These are phyloP conservation scores for Eospalax fontanierii DNA, from an alignment of 2,797 vertebrate species.

Conservation along the genomic window DNA sequence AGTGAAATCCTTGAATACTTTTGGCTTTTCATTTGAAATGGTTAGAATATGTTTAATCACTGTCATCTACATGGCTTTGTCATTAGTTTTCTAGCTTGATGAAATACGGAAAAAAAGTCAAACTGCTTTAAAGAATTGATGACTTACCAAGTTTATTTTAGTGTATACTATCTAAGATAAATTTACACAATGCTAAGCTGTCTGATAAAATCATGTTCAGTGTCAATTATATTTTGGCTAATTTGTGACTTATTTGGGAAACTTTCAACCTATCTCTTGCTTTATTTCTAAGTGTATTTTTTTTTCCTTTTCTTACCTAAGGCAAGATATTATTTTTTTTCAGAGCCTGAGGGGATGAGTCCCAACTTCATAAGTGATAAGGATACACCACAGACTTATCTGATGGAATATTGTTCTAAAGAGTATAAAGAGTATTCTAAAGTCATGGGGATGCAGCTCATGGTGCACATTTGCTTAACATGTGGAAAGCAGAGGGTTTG, in stretches of 20 bases:
- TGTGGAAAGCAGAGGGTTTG: not conserved
- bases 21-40: constrained; percentile 10
- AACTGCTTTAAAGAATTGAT: not conserved
- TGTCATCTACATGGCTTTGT: not conserved
- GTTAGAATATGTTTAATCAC: constrained; percentile 33
- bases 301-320: not conserved
- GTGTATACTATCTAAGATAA: not conserved
- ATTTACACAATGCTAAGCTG: not conserved
- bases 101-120: not conserved
- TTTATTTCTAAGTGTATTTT: not conserved
- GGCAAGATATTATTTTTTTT: not conserved
- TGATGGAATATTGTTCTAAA: not conserved
- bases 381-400: not conserved
- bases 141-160: not conserved
- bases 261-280: not conserved
- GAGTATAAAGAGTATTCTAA: not conserved
- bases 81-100: not conserved
- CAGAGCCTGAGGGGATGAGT: not conserved
- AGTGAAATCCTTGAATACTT: constrained; percentile 2
- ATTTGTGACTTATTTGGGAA: not conserved
- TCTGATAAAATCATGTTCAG: not conserved
- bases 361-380: not conserved
- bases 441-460: not conserved
- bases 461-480: not conserved
- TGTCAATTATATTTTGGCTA: not conserved